phyloP scores from a whole-genome alignment of 2,797 vertebrate genomes.

The Phyllotis vaccarum region DNA sequence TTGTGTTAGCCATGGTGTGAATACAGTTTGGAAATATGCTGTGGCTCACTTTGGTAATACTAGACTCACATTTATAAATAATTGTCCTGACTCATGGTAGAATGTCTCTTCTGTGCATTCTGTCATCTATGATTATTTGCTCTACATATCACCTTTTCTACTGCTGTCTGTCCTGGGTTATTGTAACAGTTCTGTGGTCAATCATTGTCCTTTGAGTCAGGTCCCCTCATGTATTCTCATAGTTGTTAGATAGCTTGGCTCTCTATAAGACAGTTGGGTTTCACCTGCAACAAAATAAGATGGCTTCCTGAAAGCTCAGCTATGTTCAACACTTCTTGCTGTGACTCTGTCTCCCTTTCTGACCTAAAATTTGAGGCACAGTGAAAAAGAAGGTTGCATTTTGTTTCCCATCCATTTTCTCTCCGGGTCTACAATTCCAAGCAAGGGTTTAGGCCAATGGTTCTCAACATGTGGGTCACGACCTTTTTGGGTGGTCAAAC shows the following conservation, averaged over 20 bases:
- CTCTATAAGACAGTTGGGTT: not conserved
- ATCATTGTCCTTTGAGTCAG: not conserved
- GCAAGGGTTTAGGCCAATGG: not conserved
- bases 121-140: not conserved
- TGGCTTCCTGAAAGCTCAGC: not conserved
- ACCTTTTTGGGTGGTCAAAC: not conserved
- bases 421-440: not conserved
- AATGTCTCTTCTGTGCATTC: not conserved
- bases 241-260: not conserved
- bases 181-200: not conserved
- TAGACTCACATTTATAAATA: slow-evolving; percentile 25
- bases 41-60: not conserved
- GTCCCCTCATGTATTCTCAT: not conserved
- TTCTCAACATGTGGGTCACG: not conserved
- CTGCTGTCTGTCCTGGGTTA: not conserved
- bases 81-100: not conserved
- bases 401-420: not conserved
- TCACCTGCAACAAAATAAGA: not conserved
- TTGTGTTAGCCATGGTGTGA: not conserved
- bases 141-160: not conserved
- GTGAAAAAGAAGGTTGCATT: not conserved
- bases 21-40: not conserved
- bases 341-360: not conserved
- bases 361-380: not conserved
- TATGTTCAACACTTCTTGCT: not conserved